Percentiles rank a stretch among this genome's conserved stretches.
Evolutionary conservation across 2,888 invertebrate genomes (phyloP).

Genomic region (Lycia hirtaria): DNA sequence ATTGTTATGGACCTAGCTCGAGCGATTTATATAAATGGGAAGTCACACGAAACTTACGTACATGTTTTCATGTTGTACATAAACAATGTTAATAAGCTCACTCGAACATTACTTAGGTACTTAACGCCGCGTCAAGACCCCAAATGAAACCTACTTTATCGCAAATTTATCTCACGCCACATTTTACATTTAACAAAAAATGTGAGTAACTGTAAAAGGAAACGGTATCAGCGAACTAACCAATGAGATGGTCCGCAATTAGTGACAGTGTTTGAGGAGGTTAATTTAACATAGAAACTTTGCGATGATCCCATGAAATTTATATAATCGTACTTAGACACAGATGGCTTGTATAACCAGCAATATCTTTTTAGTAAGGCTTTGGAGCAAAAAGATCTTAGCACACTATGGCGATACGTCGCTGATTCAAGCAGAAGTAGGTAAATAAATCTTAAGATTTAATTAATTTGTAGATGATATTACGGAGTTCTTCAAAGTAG

Average conservation of each 20-base stretch:
- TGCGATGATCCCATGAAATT: conserved; percentile 13
- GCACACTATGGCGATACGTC: too few relatives aligned
- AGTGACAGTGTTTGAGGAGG: conserved; percentile 32
- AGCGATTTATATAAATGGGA: too few relatives aligned
- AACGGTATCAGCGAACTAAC: conserved; percentile 48
- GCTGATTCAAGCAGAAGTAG: too few relatives aligned
- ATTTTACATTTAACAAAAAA: conserved; percentile 37
- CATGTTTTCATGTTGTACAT: not conserved
- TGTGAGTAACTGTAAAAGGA: conserved; percentile 38
- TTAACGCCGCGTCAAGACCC: not conserved
- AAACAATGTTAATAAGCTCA: not conserved
- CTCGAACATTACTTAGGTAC: not conserved
- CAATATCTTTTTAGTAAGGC: not conserved
- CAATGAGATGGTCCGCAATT: conserved; percentile 40
- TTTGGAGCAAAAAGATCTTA: not conserved
- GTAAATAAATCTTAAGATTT: too few relatives aligned
- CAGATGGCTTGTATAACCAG: not conserved
- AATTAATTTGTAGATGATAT: too few relatives aligned
- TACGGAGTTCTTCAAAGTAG: too few relatives aligned
- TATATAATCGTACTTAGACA: conserved; percentile 4
- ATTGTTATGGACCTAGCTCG: too few relatives aligned
- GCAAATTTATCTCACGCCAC: conserved; percentile 38
- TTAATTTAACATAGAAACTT: conserved; percentile 37
- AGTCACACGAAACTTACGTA: not conserved
- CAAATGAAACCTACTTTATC: conserved; percentile 24